These are phyloP conservation scores for Lophura swinhoii DNA, from an alignment of 2,797 vertebrate genomes.

Conservation along the genomic window DNA sequence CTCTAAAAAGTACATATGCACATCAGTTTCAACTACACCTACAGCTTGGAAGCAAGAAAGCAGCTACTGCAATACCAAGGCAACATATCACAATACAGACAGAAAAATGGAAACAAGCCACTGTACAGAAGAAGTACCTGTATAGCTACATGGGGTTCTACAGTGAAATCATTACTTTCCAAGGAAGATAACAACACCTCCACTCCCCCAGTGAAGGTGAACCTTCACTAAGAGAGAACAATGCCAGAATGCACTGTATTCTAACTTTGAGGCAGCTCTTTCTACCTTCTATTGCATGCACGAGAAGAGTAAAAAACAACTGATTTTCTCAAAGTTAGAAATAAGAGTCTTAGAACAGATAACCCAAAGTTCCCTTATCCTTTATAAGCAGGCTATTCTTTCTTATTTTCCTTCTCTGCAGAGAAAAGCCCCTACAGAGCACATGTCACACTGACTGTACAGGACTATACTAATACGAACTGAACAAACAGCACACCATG, in stretches of 20 bases:
- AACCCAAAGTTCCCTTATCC: neutral
- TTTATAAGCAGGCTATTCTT: fast-evolving
- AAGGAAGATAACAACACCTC: neutral
- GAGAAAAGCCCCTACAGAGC: neutral
- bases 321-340: neutral
- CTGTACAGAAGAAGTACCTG: neutral
- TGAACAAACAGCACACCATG: neutral
- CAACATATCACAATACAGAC: neutral
- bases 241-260: neutral
- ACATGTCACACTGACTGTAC: too few species aligned
- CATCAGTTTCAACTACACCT: neutral
- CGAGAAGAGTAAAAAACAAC: neutral
- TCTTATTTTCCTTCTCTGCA: neutral
- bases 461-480: neutral
- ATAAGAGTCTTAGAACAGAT: neutral
- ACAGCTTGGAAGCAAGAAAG: neutral
- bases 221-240: neutral
- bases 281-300: neutral
- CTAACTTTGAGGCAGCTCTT: neutral
- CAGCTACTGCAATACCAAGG: neutral
- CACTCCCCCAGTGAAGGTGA: neutral
- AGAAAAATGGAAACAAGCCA: neutral
- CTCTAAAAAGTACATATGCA: too few species aligned
- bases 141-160: neutral
- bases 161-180: neutral